Base-by-base conservation (phyloP, 1,140 invertebrate species). In the Wiebesia pumilae region DNA sequence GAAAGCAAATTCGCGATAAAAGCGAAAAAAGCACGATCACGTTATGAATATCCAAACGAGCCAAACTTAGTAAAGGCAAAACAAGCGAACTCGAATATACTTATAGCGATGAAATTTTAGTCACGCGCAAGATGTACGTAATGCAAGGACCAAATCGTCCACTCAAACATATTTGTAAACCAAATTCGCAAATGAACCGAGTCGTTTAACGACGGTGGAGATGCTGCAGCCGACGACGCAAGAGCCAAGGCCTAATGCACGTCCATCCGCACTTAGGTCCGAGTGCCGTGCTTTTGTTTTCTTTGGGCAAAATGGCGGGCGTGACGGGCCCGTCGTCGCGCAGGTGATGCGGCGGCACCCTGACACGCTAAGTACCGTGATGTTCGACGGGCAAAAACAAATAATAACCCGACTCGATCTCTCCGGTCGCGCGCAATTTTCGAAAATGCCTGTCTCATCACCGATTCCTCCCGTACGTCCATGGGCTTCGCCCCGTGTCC, bases 361-460 rank as follows among this genome's bases (percentile, higher is more conserved):
- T 90, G 92, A 90, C 90, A 88, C 89, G 89, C 91, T 92, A 93
- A 92, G 89, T 90, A 91, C 91, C 89, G 88, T 90, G 90, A 90
- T 89, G 89, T 87, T 91, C 90, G 87, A 88, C 89, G 87, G 90
- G 90, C 90, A 93, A 93, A 91, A 93, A 92, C 93, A 93, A 93
- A 93, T 93, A 92, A 93, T 91, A 90, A 93, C 89, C 90, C 78
- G 40, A 27, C 69, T 16, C 51, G 51, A 54, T 54, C 51, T 54
- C 51, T 2, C 58, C 38, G 71, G 38, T 43, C 71, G 71, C 71
- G 71, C 89, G 92, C 90, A 93, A 93, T 94, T 94, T 87, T 93
- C 90, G 90, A 93, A 92, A 93, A 93, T 91, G 92, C 90, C 91
- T 93, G 92, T 93, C 93, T 93, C 93, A 93, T 93, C 92, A 92